Base-by-base conservation (phyloP, 2,888 invertebrate genomes). In the Agrochola circellaris region DNA sequence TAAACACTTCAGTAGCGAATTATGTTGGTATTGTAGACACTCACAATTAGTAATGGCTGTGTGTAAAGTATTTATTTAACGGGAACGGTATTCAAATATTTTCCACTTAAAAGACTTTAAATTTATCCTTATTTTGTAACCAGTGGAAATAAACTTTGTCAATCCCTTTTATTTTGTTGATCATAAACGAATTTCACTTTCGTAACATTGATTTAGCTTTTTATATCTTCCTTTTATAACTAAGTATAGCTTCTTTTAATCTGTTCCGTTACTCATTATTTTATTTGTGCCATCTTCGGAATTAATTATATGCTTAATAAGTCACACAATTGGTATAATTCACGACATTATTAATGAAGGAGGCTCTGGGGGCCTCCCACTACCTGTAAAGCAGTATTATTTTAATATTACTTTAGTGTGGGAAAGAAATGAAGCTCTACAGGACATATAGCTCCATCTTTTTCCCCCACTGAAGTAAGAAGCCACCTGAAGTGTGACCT, bases 11-110 rank as follows among this genome's bases (percentile, higher is more conserved):
- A 71, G 71, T 75, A 56, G 73, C 11, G 51, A 86, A 73, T 84
- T 77, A 85, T 87, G 87, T 86, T 64, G 23, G 75, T 81, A 65
- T 78, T 83, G 85, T 85, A n/a, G 54, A 73, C 34, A 72, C 30
- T 65, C 30, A 71, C 48, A 73, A 79, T 82, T 78, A 75, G 70
- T 75, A 54, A 54, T 65, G 45, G 30, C 13, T n/a, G 54, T 70
- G 56, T 62, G 45, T 51, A 13, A 65, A 54, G 23, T 38, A 26
- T 58, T 64, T 71, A 83, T 78, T 67, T n/a, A 51, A 45, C 30
- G 11, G 23, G n/a, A 42, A 65, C 8, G 23, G 13, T 30, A 51
- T 56, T 48, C 9, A 42, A 70, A 58, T 67, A 73, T 48, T 56
- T 65, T 38, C 20, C 15, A 15, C 58, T 66, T 73, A 64, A 9